Base-by-base conservation (phyloP, 2,888 invertebrate genomes). In the Pseudococcus longispinus region DNA sequence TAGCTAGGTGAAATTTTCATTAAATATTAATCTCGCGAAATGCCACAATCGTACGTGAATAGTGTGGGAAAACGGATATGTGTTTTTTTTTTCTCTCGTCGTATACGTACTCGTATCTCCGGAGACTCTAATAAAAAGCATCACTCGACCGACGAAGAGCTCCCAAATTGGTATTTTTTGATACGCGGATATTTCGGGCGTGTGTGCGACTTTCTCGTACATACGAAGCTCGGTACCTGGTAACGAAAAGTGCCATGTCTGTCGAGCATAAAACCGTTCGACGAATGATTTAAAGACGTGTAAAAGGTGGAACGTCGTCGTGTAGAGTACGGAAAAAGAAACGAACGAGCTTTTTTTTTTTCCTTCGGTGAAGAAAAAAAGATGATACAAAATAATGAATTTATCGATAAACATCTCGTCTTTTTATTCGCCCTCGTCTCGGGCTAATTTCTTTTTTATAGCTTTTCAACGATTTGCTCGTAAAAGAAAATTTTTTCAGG, bases 361-460 rank as follows among this genome's bases (percentile, higher is more conserved):
- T 46, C 9, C 46, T 46, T 37, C 9, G 37, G 37, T 6, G 37
- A 9, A 37, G 4, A 15, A 46, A 46, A 46, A 51, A 51, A 51
- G 18, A 51, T 51, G 51, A 51, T 51, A 70, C 70, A 51, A 70
- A 70, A 26, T 70, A 70, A 70, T 70, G 23, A 70, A 70, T 70
- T 70, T 70, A 26, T 70, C 70, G 32, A 74, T 74, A 32, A 74
- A 74, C 74, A 74, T 32, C 37, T 29, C n/a, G 5, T 51, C 18
- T 51, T 51, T 74, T 18, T 74, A 37, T 74, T 32, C 26, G 74
- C n/a, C n/a, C 51, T 18, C 51, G 51, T 51, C 18, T 74, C 11
- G 26, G 13, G 70, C 70, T 70, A 70, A 70, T 70, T 70, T 70
- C 70, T 70, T 70, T 70, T 60, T 70, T 70, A 26, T 70, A 70